phyloP scores from a whole-genome alignment of 2,797 vertebrate species.

The Ctenopoma multispine region DNA sequence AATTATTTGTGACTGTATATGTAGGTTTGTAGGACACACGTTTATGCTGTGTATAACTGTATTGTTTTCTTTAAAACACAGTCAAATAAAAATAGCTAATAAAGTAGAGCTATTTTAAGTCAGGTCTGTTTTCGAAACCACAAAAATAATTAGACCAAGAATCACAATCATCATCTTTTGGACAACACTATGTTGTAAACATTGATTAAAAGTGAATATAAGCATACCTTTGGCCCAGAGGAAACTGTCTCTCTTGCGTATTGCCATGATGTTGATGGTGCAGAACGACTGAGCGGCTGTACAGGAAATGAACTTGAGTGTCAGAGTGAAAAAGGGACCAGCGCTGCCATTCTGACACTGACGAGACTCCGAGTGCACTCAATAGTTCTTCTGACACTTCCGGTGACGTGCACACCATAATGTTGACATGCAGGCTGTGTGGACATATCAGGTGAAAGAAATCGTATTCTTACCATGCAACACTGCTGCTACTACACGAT shows the following conservation, averaged over 20 bases:
- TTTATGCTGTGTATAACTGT: neutral
- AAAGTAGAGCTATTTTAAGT: conserved; percentile 1
- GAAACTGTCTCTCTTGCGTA: conserved; percentile 84
- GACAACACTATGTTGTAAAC: neutral
- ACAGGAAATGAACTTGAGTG: conserved; percentile 66
- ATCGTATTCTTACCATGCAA: conserved; percentile 14
- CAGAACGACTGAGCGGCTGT: conserved; percentile 56
- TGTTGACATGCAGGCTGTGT: conserved; percentile 11
- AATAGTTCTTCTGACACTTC: neutral
- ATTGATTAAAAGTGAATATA: neutral
- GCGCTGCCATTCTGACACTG: conserved; percentile 32
- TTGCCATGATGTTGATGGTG: conserved; percentile 72
- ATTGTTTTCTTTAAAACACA: neutral
- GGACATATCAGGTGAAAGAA: neutral
- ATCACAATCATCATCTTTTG: neutral
- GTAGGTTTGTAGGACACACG: too few relatives aligned
- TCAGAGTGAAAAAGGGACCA: conserved; percentile 42
- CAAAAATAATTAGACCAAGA: neutral
- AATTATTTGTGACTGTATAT: neutral
- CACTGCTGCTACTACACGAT: neutral
- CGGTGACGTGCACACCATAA: conserved; percentile 30
- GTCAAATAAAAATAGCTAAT: neutral
- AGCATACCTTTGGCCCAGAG: conserved; percentile 84
- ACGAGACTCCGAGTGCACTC: conserved; percentile 1
- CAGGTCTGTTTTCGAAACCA: neutral